Base-by-base conservation (phyloP, 2,113 vertebrate genomes). In the Haemorhous mexicanus region DNA sequence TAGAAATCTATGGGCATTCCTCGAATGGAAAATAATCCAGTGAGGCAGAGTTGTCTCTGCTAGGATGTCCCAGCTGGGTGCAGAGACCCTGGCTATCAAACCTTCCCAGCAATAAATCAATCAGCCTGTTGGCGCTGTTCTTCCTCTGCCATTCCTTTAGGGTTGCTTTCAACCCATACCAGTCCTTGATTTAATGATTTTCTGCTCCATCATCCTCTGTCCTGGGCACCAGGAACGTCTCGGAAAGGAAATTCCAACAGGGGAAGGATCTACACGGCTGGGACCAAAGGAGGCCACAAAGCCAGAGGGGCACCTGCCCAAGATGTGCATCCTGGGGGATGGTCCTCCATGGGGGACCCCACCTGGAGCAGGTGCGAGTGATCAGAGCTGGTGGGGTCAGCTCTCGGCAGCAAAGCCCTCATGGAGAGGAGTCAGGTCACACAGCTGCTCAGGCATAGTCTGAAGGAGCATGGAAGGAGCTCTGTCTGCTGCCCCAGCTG, bases 21-120 rank as follows among this genome's bases (percentile, higher is more conserved):
- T 93, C 84, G 84, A 91, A 77, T 27, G 44, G 77, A 89, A 97
- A 96, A 90, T 72, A 93, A 94, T 59, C 49, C 9, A 1, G 10
- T 0, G 0, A 85, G 88, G 85, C 90, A 88, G 58, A 89, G 56
- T 50, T 30, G 59, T 61, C 80, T 77, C 84, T 47, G 78, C 63
- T 78, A 20, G 72, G 53, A 79, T 3, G 1, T 37, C 69, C 50
- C 19, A 0, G 15, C 64, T 44, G 89, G 61, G 53, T 47, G 52
- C 4, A 21, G 78, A 59, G 84, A 82, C 68, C 72, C 26, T 1
- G 1, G 23, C 72, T 80, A 90, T 56, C 91, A 63, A 62, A 86
- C 16, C 44, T 84, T 35, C 64, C 17, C 55, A 43, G 61, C 33
- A 58, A 62, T 24, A 83, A 88, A 78, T 17, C 53, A 41, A 39